These are phyloP conservation scores for Drosophila mayaguana DNA, from an alignment of 2,888 invertebrate species.

Conservation along the genomic window DNA sequence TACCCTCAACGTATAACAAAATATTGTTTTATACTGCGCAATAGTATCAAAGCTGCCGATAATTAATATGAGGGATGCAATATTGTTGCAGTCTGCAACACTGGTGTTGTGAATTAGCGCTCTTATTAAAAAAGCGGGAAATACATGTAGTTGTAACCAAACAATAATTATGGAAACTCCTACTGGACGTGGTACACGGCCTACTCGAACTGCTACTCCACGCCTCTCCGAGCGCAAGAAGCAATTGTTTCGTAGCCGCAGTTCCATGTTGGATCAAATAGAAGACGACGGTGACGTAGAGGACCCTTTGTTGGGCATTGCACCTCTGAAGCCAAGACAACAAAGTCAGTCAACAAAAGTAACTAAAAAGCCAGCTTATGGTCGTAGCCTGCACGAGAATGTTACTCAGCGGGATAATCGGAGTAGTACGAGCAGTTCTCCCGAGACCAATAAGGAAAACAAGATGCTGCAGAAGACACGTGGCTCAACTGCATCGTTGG, in stretches of 20 bases:
- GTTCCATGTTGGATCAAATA: constrained; percentile 40
- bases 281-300: constrained; percentile 65
- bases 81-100: constrained; percentile 30
- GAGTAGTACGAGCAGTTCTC: constrained; percentile 56
- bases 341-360: constrained; percentile 15
- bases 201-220: constrained; percentile 85
- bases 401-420: constrained; percentile 16
- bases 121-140: constrained; percentile 70
- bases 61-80: background rate
- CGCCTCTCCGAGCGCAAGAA: constrained; percentile 88
- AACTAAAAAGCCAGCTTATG: constrained; percentile 34
- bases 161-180: constrained; percentile 82
- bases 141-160: constrained; percentile 37
- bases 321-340: constrained; percentile 51
- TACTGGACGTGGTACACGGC: constrained; percentile 61
- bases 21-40: background rate
- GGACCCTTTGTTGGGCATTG: constrained; percentile 70
- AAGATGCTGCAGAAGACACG: constrained; percentile 41
- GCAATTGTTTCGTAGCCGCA: constrained; percentile 86
- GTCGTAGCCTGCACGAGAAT: constrained; percentile 31
- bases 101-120: constrained; percentile 42
- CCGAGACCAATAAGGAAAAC: constrained; percentile 73
- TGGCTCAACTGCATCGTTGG: constrained; percentile 2
- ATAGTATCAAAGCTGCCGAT: background rate
- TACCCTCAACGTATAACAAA: too few species aligned